phyloP scores from a whole-genome alignment of 2,113 vertebrate species.

The Protobothrops flavoviridis region DNA sequence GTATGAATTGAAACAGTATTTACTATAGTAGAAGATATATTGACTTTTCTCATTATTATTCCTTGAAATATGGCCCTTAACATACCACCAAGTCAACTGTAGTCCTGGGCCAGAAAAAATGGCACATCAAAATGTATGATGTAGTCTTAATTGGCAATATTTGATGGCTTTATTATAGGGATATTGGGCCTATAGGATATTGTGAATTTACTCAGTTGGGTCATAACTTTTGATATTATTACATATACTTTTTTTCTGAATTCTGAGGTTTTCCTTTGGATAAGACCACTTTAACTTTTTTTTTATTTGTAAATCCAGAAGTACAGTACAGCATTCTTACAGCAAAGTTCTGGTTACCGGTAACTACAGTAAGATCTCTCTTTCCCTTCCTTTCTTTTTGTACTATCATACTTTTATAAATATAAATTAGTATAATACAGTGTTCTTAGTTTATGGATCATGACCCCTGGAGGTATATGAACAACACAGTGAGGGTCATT shows the following conservation, averaged over 20 bases:
- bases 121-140: not conserved
- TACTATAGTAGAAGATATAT: not conserved
- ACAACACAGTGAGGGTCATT: not conserved
- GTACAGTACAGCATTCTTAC: not conserved
- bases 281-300: not conserved
- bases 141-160: not conserved
- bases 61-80: not conserved
- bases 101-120: not conserved
- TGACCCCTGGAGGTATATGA: not conserved
- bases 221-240: not conserved
- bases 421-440: not conserved
- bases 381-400: not conserved
- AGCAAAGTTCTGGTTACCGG: not conserved
- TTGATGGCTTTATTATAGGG: not conserved
- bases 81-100: not conserved
- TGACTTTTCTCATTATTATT: not conserved
- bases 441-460: not conserved
- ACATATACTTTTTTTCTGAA: not conserved
- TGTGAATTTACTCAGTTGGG: not conserved
- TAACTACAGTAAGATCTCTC: not conserved
- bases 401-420: not conserved
- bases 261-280: not conserved
- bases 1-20: not conserved
- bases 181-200: not conserved
- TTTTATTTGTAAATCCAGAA: not conserved